These are phyloP conservation scores for Cydia splendana DNA, from an alignment of 1,140 invertebrate species.

Conservation along the genomic window DNA sequence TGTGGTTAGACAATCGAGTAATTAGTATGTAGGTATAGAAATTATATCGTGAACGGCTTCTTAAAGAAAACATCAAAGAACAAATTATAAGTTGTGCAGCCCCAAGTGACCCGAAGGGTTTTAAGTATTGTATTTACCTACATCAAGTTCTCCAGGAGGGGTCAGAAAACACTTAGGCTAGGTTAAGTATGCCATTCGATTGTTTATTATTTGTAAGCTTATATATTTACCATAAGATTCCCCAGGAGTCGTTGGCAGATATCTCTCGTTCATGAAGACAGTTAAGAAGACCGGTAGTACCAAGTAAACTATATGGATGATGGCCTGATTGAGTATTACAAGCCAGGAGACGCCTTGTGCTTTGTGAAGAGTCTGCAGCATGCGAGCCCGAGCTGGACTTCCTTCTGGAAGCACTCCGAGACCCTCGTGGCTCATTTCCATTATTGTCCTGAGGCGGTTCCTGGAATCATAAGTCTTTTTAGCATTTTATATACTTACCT, in stretches of 20 bases:
- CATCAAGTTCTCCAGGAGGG: too few relatives aligned
- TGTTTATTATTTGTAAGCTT: neutral
- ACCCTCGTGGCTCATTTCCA: slow-evolving; percentile 43
- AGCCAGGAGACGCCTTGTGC: slow-evolving; percentile 42
- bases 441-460: slow-evolving; percentile 38
- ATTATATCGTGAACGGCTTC: too few relatives aligned
- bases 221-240: slow-evolving; percentile 44
- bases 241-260: slow-evolving; percentile 49
- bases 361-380: slow-evolving; percentile 37
- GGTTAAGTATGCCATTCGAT: too few relatives aligned
- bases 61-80: too few relatives aligned
- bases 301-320: slow-evolving; percentile 42
- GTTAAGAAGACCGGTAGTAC: slow-evolving; percentile 47
- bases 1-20: too few relatives aligned
- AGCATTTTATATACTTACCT: neutral
- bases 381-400: slow-evolving; percentile 34
- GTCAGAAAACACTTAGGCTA: too few relatives aligned
- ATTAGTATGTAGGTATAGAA: too few relatives aligned
- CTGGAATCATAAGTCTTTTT: slow-evolving; percentile 27
- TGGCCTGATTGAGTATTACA: slow-evolving; percentile 40
- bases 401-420: slow-evolving; percentile 35
- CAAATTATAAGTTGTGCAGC: too few relatives aligned
- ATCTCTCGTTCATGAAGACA: slow-evolving; percentile 42
- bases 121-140: too few relatives aligned
- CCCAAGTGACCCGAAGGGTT: too few relatives aligned